Evolutionary conservation across 2,797 vertebrate species (phyloP).

Genomic region (Catamblyrhynchus diadema): DNA sequence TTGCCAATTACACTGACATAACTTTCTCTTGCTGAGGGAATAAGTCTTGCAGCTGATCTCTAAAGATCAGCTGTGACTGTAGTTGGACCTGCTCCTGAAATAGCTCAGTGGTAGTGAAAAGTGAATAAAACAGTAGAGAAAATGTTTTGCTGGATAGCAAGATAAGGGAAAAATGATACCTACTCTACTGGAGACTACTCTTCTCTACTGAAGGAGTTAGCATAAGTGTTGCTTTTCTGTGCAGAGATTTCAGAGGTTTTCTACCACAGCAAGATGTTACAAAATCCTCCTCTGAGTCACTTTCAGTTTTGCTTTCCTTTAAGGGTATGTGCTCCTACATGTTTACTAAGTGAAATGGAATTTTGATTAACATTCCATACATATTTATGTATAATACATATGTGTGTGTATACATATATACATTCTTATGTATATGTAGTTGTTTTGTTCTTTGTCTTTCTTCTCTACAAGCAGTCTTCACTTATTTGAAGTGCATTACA

Average conservation of each 20-base stretch:
- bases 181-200: neutral
- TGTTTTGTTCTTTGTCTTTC: neutral
- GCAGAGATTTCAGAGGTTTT: neutral
- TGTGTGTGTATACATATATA: accelerated
- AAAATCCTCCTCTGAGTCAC: neutral
- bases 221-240: neutral
- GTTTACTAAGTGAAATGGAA: neutral
- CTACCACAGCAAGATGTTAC: neutral
- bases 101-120: neutral
- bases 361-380: neutral
- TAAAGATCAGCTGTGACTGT: neutral
- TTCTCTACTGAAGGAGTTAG: neutral
- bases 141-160: neutral
- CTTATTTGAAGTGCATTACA: neutral
- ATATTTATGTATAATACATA: neutral
- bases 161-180: neutral
- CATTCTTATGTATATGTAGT: neutral
- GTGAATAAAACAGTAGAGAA: neutral
- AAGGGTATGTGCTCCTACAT: neutral
- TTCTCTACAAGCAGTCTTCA: neutral
- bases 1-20: neutral
- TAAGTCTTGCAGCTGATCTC: neutral
- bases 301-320: neutral
- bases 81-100: neutral
- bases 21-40: neutral